phyloP scores from a whole-genome alignment of 2,888 invertebrate genomes.

The Drosophila subsilvestris region DNA sequence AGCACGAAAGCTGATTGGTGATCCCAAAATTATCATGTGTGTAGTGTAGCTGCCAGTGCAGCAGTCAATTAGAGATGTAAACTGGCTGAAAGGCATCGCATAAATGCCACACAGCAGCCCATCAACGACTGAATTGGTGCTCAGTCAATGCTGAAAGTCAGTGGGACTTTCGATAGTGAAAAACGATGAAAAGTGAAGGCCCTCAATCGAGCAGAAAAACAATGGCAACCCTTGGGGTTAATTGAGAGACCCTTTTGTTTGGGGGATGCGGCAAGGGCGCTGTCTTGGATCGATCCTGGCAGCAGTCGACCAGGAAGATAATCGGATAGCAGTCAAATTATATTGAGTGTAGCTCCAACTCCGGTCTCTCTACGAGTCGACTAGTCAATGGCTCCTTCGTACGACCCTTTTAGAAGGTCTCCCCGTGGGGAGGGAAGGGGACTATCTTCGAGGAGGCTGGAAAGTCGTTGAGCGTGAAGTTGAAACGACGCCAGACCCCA shows the following conservation, averaged over 20 bases:
- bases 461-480: conserved; percentile 59
- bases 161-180: neutral
- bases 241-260: neutral
- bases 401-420: too few species aligned
- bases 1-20: too few species aligned
- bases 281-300: conserved; percentile 9
- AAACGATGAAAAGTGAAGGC: neutral
- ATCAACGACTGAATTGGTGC: neutral
- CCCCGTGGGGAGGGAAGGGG: too few species aligned
- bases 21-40: neutral
- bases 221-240: conserved; percentile 1
- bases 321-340: conserved; percentile 22
- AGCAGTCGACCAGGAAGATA: neutral
- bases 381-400: conserved; percentile 6
- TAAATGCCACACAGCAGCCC: neutral
- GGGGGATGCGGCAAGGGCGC: too few species aligned
- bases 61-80: neutral
- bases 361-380: neutral
- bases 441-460: neutral
- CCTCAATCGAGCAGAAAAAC: conserved; percentile 5
- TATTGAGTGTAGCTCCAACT: neutral
- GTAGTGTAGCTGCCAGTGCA: neutral
- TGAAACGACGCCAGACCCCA: conserved; percentile 49
- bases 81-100: neutral
- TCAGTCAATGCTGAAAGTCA: neutral